Conservation (phyloP, 2,888 invertebrate species). For the Meta bourneti region DNA sequence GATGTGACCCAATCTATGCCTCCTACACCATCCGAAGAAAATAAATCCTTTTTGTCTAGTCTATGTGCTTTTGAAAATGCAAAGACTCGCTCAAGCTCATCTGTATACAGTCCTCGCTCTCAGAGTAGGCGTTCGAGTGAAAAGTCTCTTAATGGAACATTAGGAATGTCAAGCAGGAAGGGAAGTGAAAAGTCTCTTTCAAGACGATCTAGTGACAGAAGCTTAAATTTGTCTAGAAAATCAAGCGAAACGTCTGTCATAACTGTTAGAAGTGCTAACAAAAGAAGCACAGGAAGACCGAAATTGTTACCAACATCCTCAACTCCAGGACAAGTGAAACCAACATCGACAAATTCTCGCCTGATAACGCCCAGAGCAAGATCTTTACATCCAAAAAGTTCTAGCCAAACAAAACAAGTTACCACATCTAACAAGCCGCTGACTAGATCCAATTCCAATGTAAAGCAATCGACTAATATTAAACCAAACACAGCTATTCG, state of each 20-base stretch:
- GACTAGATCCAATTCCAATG: constrained; percentile 42
- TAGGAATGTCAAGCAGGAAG: constrained; percentile 59
- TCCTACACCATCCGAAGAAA: constrained; percentile 72
- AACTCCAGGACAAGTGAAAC: constrained; percentile 19
- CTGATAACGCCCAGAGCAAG: constrained; percentile 16
- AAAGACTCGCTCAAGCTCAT: constrained; percentile 62
- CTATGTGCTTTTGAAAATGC: constrained; percentile 33
- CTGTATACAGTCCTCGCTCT: constrained; percentile 61
- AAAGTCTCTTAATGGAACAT: constrained; percentile 33
- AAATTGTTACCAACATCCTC: constrained; percentile 12
- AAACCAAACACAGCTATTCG: constrained; percentile 42
- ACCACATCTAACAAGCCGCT: constrained; percentile 30
- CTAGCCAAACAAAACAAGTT: constrained; percentile 26
- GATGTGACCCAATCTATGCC: constrained; percentile 74
- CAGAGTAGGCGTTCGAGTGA: constrained; percentile 69
- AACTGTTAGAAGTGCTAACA: constrained; percentile 53
- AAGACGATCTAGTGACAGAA: constrained; percentile 66
- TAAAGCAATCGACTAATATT: constrained; percentile 32
- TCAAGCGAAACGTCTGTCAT: constrained; percentile 71
- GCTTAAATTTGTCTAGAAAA: constrained; percentile 73
- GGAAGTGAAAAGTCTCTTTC: constrained; percentile 73
- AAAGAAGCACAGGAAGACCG: constrained; percentile 43
- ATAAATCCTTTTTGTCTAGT: constrained; percentile 66
- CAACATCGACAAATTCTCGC: constrained; percentile 11
- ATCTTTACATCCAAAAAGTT: constrained; percentile 8